Base-by-base conservation (phyloP, 1,140 invertebrate genomes). In the Aphelenchoides fujianensis region DNA sequence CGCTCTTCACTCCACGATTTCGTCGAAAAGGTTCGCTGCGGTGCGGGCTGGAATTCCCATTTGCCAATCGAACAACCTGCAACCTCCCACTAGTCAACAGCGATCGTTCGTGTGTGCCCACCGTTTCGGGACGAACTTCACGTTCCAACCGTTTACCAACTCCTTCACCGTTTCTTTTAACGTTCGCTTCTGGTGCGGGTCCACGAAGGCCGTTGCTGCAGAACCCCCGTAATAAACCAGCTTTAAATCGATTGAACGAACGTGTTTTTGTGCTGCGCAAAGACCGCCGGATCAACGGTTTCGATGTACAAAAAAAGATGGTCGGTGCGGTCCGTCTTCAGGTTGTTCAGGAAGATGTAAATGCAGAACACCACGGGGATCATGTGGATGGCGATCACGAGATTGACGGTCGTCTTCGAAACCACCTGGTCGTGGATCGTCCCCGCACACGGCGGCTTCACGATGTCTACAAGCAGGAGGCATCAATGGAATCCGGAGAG, bases 361-460 rank as follows among this genome's bases (percentile, higher is more conserved):
- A 82, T 37, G 37, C 63, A 77, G 36, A 79, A 64, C 2, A 82
- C 55, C 12, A 79, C 32, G 5, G 78, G 78, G 48, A 79, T 79
- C 16, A 82, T 55, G 48, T 79, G 77, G 35, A 79, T 75, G 2
- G 31, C 64, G 54, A 79, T 82, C 31, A 79, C 54, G 27, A 75
- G 35, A 53, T 63, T 72, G 36, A 79, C 31, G 0, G 80, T 82
- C 9, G 57, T 76, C 30, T 59, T 36, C 16, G 80, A 82, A 16
- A 79, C 69, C n/a, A 79, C 78, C 57, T 79, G 74, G 62, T 79
- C 78, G 67, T 79, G 78, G 27, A 79, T 79, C 30, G 81, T 79
- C 7, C 78, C 78, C 12, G 78, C 76, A 67, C 78, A 79, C 0
- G 78, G 77, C 12, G 78, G 78, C 30, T 79, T 79, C 75, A 57